Conservation (phyloP, 1,140 invertebrate genomes). For the Camponotus floridanus region DNA sequence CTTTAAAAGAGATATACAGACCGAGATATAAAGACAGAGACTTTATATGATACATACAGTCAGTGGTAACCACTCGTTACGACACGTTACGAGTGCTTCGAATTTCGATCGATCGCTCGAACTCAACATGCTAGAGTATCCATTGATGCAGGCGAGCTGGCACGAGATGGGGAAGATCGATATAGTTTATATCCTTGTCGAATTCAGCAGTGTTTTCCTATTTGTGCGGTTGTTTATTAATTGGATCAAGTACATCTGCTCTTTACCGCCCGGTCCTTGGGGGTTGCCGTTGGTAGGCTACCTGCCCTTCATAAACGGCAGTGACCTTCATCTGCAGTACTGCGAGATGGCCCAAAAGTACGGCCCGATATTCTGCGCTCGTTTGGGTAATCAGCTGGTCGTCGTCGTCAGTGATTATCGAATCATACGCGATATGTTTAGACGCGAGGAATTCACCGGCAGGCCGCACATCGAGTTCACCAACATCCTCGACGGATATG, state of each 20-base stretch:
- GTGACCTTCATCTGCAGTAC: conserved; percentile 93
- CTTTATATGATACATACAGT: background rate
- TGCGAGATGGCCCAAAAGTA: conserved; percentile 91
- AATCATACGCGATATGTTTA: conserved; percentile 93
- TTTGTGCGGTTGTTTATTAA: conserved; percentile 76
- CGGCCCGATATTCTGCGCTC: conserved; percentile 93
- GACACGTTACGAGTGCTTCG: background rate
- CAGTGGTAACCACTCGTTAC: conserved; percentile 34
- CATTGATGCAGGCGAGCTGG: conserved; percentile 73
- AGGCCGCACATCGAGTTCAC: conserved; percentile 94
- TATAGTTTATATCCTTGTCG: conserved; percentile 79
- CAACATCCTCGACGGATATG: conserved; percentile 95
- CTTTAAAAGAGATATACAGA: background rate
- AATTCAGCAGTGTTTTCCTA: conserved; percentile 87
- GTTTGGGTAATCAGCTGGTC: conserved; percentile 92
- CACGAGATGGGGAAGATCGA: conserved; percentile 73
- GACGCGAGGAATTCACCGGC: conserved; percentile 94
- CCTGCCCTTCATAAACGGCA: conserved; percentile 91
- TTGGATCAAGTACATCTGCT: conserved; percentile 86
- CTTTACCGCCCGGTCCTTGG: conserved; percentile 94
- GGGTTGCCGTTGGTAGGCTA: conserved; percentile 94
- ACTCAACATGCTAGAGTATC: conserved; percentile 78
- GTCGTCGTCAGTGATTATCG: conserved; percentile 95
- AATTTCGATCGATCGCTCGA: background rate
- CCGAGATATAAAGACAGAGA: background rate